Conservation (phyloP, 2,797 vertebrate species). For the Muscicapa striata region DNA sequence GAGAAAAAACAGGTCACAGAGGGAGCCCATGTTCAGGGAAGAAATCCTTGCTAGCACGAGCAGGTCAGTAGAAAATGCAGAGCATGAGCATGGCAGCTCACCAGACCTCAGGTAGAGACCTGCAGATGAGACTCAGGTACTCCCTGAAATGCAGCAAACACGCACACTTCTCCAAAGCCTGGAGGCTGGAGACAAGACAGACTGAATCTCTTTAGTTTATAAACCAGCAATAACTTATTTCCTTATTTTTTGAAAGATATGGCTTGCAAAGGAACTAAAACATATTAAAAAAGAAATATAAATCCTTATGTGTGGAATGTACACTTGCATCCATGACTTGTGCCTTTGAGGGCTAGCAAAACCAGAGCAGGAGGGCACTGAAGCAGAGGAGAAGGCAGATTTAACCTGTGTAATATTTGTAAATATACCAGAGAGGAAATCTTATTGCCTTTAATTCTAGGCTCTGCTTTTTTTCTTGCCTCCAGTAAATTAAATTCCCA, state of each 20-base stretch:
- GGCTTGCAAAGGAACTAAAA: background rate
- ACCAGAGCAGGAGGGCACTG: background rate
- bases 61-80: background rate
- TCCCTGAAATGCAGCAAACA: background rate
- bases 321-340: background rate
- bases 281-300: background rate
- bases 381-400: background rate
- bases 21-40: fast-evolving
- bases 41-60: background rate
- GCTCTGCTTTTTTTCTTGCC: constrained; percentile 34
- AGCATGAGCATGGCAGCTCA: background rate
- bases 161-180: fast-evolving
- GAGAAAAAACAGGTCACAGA: background rate
- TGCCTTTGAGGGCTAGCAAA: background rate
- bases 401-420: constrained; percentile 20
- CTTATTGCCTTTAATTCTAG: constrained; percentile 9
- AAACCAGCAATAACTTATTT: background rate
- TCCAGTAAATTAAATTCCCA: constrained; percentile 30
- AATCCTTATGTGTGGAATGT: background rate
- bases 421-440: constrained; percentile 31
- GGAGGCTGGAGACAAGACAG: background rate
- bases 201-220: background rate
- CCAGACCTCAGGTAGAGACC: background rate
- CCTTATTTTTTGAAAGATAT: background rate
- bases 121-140: background rate